Conservation (phyloP, 2,888 invertebrate genomes). For the Tolmerus cingulatus region DNA sequence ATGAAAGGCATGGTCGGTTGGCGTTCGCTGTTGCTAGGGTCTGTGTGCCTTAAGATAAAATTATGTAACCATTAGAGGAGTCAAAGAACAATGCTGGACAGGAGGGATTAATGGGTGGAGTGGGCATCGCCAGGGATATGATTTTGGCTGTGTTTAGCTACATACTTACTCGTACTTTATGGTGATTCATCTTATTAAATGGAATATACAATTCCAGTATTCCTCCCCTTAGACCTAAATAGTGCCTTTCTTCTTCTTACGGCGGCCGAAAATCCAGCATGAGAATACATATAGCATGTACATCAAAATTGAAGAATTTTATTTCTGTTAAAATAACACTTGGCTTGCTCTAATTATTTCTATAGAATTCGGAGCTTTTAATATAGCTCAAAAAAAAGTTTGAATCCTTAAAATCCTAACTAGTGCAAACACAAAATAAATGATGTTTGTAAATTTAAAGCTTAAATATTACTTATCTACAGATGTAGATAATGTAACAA, state of each 20-base stretch:
- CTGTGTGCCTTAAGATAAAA: constrained; percentile 46
- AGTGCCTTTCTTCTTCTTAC: background rate
- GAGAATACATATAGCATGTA: background rate
- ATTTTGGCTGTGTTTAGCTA: background rate
- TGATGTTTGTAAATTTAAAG: too few species aligned
- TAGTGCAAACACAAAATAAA: too few species aligned
- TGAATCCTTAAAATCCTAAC: too few species aligned
- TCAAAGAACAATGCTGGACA: constrained; percentile 42
- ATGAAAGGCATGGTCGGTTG: constrained; percentile 40
- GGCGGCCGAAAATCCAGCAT: background rate
- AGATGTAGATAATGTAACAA: too few species aligned
- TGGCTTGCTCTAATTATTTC: too few species aligned
- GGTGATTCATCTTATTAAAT: background rate
- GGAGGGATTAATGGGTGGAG: background rate
- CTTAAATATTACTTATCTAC: too few species aligned
- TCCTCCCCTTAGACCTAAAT: background rate
- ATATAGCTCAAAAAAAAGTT: too few species aligned
- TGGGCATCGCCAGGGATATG: background rate
- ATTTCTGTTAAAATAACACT: background rate
- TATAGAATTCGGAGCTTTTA: too few species aligned
- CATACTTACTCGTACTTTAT: background rate
- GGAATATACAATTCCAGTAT: background rate
- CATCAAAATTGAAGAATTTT: background rate
- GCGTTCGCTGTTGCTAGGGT: constrained; percentile 42
- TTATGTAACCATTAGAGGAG: constrained; percentile 40